These are phyloP conservation scores for Clytia hemisphaerica DNA, from an alignment of 30 jellyfish, hydroid and myxozoan genomes.

Conservation along the genomic window DNA sequence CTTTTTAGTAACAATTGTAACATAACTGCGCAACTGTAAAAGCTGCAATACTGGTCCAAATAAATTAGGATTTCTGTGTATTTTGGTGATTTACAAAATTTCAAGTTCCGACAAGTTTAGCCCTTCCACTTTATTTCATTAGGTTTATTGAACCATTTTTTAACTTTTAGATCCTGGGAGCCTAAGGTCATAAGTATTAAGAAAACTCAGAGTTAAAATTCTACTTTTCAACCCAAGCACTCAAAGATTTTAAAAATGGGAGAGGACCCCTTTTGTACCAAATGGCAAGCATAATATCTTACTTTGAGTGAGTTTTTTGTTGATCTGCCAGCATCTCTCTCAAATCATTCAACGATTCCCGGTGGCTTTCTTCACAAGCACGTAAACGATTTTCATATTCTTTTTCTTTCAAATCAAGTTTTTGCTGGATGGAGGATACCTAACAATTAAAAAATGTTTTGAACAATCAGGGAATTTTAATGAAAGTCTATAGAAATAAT, in stretches of 20 bases:
- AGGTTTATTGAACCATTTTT: too few species aligned
- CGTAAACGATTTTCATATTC: constrained; percentile 62
- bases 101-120: too few species aligned
- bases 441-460: not conserved
- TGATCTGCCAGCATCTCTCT: constrained; percentile 82
- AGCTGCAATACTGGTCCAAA: too few species aligned
- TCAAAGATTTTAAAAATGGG: too few species aligned
- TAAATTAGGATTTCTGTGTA: too few species aligned
- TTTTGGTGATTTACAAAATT: too few species aligned
- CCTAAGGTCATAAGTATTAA: too few species aligned
- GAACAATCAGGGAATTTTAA: not conserved
- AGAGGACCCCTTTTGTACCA: not conserved
- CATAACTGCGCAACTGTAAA: too few species aligned
- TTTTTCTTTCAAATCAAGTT: constrained; percentile 62
- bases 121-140: too few species aligned
- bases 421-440: constrained; percentile 63
- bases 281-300: constrained; percentile 10
- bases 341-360: constrained; percentile 57
- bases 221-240: not conserved
- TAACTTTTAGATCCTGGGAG: too few species aligned
- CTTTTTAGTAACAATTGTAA: too few species aligned
- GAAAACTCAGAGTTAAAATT: not conserved
- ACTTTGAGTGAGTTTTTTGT: constrained; percentile 74
- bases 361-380: constrained; percentile 63
- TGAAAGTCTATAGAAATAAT: too few species aligned